phyloP scores from a whole-genome alignment of 2,113 vertebrate genomes.

The Apteryx owenii region DNA sequence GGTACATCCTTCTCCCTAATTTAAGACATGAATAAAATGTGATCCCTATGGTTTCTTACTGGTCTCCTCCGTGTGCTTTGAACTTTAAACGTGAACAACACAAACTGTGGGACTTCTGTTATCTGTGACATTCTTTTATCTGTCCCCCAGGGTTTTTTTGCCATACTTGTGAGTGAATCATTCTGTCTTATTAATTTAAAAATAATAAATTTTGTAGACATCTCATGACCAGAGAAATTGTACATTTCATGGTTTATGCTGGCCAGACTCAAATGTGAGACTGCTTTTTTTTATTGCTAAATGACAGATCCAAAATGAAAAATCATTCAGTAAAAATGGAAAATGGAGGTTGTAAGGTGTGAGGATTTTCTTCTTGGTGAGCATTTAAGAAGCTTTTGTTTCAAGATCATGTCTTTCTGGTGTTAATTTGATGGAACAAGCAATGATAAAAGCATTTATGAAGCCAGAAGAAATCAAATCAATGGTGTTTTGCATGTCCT shows the following conservation, averaged over 20 bases:
- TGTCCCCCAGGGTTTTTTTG: neutral
- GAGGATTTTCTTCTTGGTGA: neutral
- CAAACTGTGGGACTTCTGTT: neutral
- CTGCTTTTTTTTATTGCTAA: neutral
- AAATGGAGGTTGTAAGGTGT: neutral
- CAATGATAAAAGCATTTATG: conserved; percentile 28
- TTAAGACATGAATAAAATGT: neutral
- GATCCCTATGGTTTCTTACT: neutral
- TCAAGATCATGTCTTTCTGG: conserved; percentile 5
- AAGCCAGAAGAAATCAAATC: conserved; percentile 37
- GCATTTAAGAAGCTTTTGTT: neutral
- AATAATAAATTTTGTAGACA: neutral
- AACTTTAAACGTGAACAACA: neutral
- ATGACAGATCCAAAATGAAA: neutral
- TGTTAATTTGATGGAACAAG: conserved; percentile 39
- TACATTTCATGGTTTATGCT: neutral
- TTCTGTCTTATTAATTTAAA: neutral
- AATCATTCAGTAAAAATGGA: neutral
- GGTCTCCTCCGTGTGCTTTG: neutral
- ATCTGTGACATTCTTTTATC: neutral
- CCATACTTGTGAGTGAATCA: neutral
- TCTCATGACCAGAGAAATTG: neutral
- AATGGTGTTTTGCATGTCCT: neutral
- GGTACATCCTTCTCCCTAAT: conserved; percentile 14
- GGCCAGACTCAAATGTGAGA: neutral